Evolutionary conservation across 2,113 vertebrate species (phyloP).

Genomic region (Oncorhynchus gorbuscha): DNA sequence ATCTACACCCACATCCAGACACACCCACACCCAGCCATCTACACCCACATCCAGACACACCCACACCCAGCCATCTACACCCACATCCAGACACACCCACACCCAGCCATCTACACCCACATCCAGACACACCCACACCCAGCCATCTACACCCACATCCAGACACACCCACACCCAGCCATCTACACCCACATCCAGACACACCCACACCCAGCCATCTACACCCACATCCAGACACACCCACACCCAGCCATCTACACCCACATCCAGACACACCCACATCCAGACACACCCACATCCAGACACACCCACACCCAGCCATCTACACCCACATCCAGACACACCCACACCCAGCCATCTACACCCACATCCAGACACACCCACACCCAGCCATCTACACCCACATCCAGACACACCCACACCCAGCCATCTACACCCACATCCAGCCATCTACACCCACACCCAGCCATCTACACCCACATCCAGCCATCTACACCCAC

Average conservation of each 20-base stretch:
- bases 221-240: no score
- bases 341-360: no score
- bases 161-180: no score
- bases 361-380: neutral
- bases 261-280: constrained; percentile 55
- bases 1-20: no score
- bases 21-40: constrained; percentile 42
- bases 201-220: no score
- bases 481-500: neutral
- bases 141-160: constrained; percentile 62
- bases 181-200: neutral
- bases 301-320: constrained; percentile 38
- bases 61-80: no score
- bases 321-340: constrained; percentile 61
- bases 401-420: neutral
- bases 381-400: no score
- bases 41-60: constrained; percentile 62
- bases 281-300: neutral
- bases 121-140: no score
- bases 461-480: no score
- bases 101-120: no score
- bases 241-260: constrained; percentile 48
- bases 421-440: constrained; percentile 52
- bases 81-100: neutral
- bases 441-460: no score